Base-by-base conservation (phyloP, 2,888 invertebrate genomes). In the Philopedon plagiatum region DNA sequence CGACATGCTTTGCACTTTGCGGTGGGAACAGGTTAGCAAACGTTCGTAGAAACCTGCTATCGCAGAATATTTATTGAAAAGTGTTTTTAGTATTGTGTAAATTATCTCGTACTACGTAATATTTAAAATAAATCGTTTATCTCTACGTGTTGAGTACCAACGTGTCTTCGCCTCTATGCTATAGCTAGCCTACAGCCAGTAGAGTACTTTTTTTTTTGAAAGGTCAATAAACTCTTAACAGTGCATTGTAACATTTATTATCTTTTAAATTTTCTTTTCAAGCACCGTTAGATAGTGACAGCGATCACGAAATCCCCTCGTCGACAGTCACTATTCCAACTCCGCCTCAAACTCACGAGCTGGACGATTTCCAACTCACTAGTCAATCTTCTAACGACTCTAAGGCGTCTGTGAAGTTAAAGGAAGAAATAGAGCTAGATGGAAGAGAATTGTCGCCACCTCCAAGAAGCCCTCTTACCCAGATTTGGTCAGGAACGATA, bases 401-500 rank as follows among this genome's bases (percentile, higher is more conserved):
- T 5, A 76, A 75, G 13, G 58, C 71, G 8, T 74, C 76, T n/a
- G 41, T 72, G 15, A 62, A 21, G 0, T 73, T 49, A 23, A 69
- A 56, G 46, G 51, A 73, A 44, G 46, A 26, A 13, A 26, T 39
- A 21, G 73, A 71, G 21, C 73, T 72, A 5, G 78, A 76, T 19
- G 78, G 79, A 26, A 67, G 77, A 15, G 78, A 79, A 21, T 75
- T 64, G 11, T 80, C 82, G 0, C 81, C 82, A 5, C 80, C 80
- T n/a, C 76, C 79, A 26, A 77, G 76, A 23, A 76, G 71, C 65
- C 79, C 81, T 32, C 80, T 81, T 56, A 79, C 81, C 2, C 74
- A 77, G 21, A 78, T 86, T 29, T 96, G 95, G 95, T 92, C 91
- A 71, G 97, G 97, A 1, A 92, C 91, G 76, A 91, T 97, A 5